phyloP scores from a whole-genome alignment of 2,113 vertebrate species.

The Anoplopoma fimbria region DNA sequence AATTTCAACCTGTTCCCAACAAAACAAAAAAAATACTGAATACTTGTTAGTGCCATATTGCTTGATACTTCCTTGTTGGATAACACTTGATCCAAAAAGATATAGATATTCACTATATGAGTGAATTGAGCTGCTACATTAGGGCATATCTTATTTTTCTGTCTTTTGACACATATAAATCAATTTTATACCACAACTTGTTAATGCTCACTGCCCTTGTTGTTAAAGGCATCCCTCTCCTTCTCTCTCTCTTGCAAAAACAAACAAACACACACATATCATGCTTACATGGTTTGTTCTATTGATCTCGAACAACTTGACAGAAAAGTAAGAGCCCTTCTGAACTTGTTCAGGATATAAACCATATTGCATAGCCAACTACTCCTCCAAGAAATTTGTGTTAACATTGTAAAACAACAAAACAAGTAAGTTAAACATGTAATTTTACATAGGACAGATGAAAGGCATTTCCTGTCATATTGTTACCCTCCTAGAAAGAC shows the following conservation, averaged over 20 bases:
- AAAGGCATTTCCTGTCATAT: conserved; percentile 1
- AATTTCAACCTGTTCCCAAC: conserved; percentile 4
- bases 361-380: background rate
- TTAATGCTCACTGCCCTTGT: conserved; percentile 1
- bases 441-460: background rate
- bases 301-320: conserved; percentile 21
- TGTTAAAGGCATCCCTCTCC: background rate
- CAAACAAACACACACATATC: background rate
- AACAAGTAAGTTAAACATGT: conserved; percentile 23
- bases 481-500: conserved; percentile 25
- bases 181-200: background rate
- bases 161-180: background rate
- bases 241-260: background rate
- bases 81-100: background rate
- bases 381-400: background rate
- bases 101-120: background rate
- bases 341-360: conserved; percentile 38
- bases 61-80: background rate
- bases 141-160: background rate
- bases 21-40: background rate
- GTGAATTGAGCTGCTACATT: background rate
- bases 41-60: background rate
- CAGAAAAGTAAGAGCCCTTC: conserved; percentile 2
- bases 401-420: background rate
- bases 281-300: background rate